Evolutionary conservation across 2,113 vertebrate genomes (phyloP).

Genomic region (Ahaetulla prasina): DNA sequence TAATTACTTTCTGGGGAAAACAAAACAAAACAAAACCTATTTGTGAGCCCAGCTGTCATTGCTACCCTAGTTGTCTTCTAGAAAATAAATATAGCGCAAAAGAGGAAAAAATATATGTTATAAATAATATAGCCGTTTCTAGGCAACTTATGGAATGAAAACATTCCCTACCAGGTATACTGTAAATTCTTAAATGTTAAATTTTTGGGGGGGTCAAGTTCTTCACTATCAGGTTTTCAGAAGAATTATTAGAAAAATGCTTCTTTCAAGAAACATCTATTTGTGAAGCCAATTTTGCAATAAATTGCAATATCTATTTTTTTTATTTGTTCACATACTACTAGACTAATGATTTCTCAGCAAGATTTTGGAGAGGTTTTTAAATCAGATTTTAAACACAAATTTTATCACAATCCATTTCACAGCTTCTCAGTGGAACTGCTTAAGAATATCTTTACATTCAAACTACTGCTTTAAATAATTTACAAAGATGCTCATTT

Average conservation of each 20-base stretch:
- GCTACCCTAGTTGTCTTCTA: neutral
- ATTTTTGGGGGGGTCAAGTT: neutral
- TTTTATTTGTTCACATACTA: neutral
- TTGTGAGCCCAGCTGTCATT: neutral
- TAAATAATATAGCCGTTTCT: neutral
- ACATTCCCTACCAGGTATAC: neutral
- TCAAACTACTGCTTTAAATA: neutral
- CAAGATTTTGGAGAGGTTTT: neutral
- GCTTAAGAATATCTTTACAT: neutral
- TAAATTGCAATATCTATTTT: neutral
- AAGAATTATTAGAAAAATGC: neutral
- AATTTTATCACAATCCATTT: neutral
- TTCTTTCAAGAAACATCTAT: neutral
- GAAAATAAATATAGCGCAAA: neutral
- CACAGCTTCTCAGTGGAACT: neutral
- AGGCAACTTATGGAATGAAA: neutral
- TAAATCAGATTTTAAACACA: neutral
- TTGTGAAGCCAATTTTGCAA: neutral
- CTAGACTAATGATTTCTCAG: neutral
- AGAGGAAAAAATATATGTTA: neutral
- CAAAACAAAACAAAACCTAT: neutral
- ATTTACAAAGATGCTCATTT: neutral
- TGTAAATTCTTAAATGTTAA: neutral
- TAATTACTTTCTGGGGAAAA: neutral
- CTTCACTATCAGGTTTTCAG: neutral